Conservation (phyloP, 2,113 vertebrate species). For the Callorhinus ursinus region DNA sequence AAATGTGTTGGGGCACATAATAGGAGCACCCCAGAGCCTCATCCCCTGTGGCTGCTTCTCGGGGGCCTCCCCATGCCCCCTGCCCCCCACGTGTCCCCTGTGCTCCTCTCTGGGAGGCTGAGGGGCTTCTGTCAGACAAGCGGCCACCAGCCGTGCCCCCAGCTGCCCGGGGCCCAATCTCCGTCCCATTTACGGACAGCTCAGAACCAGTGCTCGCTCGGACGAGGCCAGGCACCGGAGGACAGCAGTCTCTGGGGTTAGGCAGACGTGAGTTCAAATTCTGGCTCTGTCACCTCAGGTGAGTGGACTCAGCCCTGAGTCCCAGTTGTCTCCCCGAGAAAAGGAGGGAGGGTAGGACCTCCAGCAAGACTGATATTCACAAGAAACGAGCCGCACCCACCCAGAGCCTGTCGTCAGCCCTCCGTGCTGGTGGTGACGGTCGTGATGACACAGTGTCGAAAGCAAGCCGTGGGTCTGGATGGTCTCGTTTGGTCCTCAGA, state of each 20-base stretch:
- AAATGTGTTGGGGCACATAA: fast-evolving
- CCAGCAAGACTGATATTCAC: no score
- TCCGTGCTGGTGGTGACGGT: not conserved
- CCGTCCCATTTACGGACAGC: not conserved
- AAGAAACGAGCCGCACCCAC: no score
- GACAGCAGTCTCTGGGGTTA: not conserved
- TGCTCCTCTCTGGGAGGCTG: not conserved
- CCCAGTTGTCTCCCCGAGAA: not conserved
- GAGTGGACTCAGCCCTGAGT: not conserved
- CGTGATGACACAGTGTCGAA: not conserved
- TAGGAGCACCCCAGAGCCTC: not conserved
- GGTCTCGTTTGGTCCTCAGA: not conserved
- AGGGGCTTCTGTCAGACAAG: not conserved
- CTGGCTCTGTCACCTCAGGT: not conserved
- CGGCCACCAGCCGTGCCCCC: not conserved
- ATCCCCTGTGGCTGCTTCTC: not conserved
- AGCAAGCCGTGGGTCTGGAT: not conserved
- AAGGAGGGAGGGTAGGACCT: not conserved
- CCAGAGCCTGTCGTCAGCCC: not conserved
- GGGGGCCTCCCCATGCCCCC: fast-evolving
- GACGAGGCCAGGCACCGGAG: not conserved
- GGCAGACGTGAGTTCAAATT: not conserved
- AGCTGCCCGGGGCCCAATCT: not conserved
- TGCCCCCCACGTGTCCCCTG: not conserved
- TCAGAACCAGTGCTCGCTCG: not conserved